Evolutionary conservation across 2,797 vertebrate genomes (phyloP).

Genomic region (Protonibea diacanthus): DNA sequence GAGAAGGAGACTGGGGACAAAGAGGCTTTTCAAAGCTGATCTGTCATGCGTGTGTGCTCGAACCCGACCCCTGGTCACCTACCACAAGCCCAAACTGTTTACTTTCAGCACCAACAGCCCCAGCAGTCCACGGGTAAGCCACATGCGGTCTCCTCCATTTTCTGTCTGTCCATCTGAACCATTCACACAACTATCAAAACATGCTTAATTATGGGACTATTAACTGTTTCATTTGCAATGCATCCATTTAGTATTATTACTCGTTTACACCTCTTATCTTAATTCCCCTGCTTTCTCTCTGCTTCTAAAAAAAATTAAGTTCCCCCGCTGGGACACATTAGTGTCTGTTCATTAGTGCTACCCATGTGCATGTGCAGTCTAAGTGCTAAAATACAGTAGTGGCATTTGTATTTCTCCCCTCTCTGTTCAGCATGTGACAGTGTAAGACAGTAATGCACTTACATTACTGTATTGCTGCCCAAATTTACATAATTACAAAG

Average conservation of each 20-base stretch:
- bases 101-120: slow-evolving; percentile 67
- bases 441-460: slow-evolving; percentile 5
- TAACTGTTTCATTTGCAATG: background rate
- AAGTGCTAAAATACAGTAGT: background rate
- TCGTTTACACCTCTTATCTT: background rate
- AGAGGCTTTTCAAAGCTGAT: slow-evolving; percentile 78
- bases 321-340: background rate
- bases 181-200: background rate
- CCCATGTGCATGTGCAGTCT: background rate
- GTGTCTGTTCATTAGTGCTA: slow-evolving; percentile 4
- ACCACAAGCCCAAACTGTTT: slow-evolving; percentile 92
- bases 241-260: background rate
- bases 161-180: background rate
- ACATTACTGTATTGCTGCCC: background rate
- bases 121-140: slow-evolving; percentile 61
- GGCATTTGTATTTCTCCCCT: background rate
- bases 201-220: background rate
- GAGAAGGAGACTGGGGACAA: slow-evolving; percentile 86
- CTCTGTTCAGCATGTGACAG: background rate
- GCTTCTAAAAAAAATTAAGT: slow-evolving; percentile 10
- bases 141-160: background rate
- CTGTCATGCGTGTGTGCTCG: slow-evolving; percentile 87
- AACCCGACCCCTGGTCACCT: slow-evolving; percentile 89
- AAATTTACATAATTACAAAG: background rate
- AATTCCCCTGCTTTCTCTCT: background rate